phyloP scores from a whole-genome alignment of 2,888 invertebrate genomes.

The Acanthosoma haemorrhoidale region DNA sequence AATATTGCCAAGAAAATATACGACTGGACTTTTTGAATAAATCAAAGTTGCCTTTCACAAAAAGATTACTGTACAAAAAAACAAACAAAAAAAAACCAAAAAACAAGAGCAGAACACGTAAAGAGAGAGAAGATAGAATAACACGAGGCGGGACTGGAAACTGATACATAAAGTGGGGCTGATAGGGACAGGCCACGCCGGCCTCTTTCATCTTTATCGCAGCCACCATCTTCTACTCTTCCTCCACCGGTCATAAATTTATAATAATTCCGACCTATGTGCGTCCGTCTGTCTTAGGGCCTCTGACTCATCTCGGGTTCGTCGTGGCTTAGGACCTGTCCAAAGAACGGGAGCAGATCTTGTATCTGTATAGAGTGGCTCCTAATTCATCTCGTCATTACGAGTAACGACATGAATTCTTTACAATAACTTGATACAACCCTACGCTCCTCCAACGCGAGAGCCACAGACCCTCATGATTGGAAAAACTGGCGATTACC shows the following conservation, averaged over 20 bases:
- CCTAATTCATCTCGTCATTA: no score
- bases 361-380: no score
- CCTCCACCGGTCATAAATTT: background rate
- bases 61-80: background rate
- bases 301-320: no score
- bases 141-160: background rate
- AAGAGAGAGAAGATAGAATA: background rate
- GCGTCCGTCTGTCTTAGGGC: no score
- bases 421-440: no score
- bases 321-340: no score
- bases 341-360: no score
- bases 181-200: background rate
- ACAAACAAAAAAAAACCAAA: background rate
- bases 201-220: background rate
- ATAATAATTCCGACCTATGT: background rate
- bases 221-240: background rate
- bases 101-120: no score
- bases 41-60: background rate
- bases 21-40: background rate
- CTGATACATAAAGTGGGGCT: background rate
- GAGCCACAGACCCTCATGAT: no score
- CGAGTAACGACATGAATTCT: no score
- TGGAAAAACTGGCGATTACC: no score
- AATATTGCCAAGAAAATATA: background rate
- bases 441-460: no score